Base-by-base conservation (phyloP, 2,113 vertebrate species). In the Callaeas wilsoni region DNA sequence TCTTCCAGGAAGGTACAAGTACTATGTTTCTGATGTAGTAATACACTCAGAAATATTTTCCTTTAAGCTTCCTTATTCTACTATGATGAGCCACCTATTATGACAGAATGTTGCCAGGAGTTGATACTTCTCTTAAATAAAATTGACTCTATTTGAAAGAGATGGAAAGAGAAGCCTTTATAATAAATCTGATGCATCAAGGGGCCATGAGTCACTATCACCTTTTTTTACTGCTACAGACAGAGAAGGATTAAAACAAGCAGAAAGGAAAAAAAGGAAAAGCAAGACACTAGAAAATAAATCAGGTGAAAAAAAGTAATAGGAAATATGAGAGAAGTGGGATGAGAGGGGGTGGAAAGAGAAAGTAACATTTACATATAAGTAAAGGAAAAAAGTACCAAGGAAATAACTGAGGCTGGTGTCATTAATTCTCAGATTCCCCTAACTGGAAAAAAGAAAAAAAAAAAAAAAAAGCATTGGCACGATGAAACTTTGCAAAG, bases 381-480 rank as follows among this genome's bases (percentile, higher is more conserved):
- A 57, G 62, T 85, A 63, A 56, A 86, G 79, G 69, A 41, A 84
- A 79, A 94, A 95, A 95, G 55, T 64, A 95, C 68, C 83, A 42
- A 74, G 93, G 93, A 95, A 97, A 92, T 87, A 69, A 76, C 77
- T 81, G 44, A 23, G 26, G 32, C 8, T 29, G 26, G 33, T 87
- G 57, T 88, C 65, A 95, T 23, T 50, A 69, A 60, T 55, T 71
- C 65, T 86, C 41, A 68, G 23, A 75, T 90, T 95, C 23, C 75
- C 39, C 57, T 59, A 13, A 52, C 2, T 35, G 32, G 20, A 50
- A 32, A 52, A 25, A 46, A 52, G 50, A 85, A 62, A 41, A 41
- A 41, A 41, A n/a, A 37, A 39, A 52, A 70, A 35, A 47, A 57
- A 13, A 78, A 4, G 19, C 56, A 37, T 21, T 44, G 23, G 4